Evolutionary conservation across 1,140 invertebrate genomes (phyloP).

Genomic region (Lordiphosa collinella): DNA sequence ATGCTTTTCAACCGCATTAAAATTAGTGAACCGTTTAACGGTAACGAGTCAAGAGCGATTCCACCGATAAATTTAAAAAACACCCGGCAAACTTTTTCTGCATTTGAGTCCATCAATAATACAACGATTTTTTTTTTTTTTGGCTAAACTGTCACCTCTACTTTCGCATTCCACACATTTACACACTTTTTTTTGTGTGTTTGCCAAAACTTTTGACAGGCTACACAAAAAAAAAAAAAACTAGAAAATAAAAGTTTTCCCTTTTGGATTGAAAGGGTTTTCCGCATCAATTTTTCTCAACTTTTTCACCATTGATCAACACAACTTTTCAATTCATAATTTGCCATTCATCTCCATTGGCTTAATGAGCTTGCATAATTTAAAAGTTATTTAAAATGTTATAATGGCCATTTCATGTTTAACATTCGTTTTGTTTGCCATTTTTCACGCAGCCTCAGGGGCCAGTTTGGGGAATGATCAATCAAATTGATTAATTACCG

Average conservation of each 20-base stretch:
- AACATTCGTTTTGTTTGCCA: conserved; percentile 49
- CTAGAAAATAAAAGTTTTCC: conserved; percentile 32
- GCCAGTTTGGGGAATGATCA: conserved; percentile 60
- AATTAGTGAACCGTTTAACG: too few relatives aligned
- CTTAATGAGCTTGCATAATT: conserved; percentile 60
- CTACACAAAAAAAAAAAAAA: conserved; percentile 14
- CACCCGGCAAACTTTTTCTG: background rate
- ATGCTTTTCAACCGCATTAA: too few relatives aligned
- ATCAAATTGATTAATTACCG: conserved; percentile 76
- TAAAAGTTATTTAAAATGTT: conserved; percentile 62
- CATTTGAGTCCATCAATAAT: too few relatives aligned
- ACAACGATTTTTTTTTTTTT: conserved; percentile 3
- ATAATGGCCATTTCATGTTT: conserved; percentile 26
- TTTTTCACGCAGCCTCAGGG: conserved; percentile 10
- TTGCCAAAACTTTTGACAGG: conserved; percentile 5
- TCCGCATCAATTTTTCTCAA: background rate
- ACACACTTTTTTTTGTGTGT: conserved; percentile 30
- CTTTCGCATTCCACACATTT: conserved; percentile 45
- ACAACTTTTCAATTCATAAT: conserved; percentile 46
- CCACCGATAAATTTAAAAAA: too few relatives aligned
- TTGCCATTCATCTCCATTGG: conserved; percentile 61
- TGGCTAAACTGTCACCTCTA: conserved; percentile 46
- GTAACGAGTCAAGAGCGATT: too few relatives aligned
- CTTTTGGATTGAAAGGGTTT: conserved; percentile 4
- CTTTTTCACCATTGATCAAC: conserved; percentile 23